Base-by-base conservation (phyloP, 1,140 invertebrate genomes). In the Linepithema humile region DNA sequence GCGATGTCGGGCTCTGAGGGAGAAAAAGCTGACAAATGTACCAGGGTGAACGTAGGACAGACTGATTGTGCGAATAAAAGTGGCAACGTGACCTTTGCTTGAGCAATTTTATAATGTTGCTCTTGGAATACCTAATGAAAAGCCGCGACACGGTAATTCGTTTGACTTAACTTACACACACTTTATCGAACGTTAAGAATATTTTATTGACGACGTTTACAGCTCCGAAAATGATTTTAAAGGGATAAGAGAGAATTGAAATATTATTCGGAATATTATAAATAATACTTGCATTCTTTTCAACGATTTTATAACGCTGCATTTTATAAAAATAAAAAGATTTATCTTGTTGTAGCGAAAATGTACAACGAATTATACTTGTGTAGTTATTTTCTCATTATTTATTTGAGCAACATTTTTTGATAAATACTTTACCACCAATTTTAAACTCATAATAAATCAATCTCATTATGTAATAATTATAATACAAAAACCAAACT, bases 1-100 rank as follows among this genome's bases (percentile, higher is more conserved):
- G 29, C 75, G 75, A 85, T 74, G 69, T 17, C 45, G n/a, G 20
- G 20, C 23, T 55, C 20, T 20, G 35, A 38, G 7, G 29, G 48
- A 55, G 53, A 48, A 70, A 80, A 84, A 80, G 32, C 59, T 50
- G 67, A 85, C 65, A 73, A 73, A 82, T 64, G 67, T 67, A 69
- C 17, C 15, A 45, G 23, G 64, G 32, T 32, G 62, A 45, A 55
- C 35, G 48, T 40, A 48, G 17, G 40, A 50, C 55, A 78, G 40
- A 65, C 55, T 67, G 50, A 82, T 73, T 74, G 64, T 57, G 29
- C 62, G 78, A 65, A 53, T 59, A 86, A 77, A 64, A 67, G 38
- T 60, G 45, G 50, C 38, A 67, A 82, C 60, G 75, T 57, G 62
- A 87, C 40, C 69, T 86, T 69, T 83, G 69, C 64, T 55, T 53